Percentiles rank a stretch among this genome's conserved stretches.
phyloP scores from a whole-genome alignment of 2,888 invertebrate genomes.

The Clostera curtula region DNA sequence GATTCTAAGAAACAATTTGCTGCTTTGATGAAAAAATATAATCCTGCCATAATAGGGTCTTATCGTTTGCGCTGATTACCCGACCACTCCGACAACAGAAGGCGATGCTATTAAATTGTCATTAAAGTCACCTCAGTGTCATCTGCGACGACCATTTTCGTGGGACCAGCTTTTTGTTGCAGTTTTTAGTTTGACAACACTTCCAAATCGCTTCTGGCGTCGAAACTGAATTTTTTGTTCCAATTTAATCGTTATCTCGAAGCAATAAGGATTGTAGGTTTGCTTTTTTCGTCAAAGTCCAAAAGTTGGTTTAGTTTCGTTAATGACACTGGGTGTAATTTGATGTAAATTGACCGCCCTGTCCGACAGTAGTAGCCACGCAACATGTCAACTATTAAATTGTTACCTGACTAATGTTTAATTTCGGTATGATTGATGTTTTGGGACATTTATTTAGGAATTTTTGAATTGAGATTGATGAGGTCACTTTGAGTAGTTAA shows the following conservation, averaged over 20 bases:
- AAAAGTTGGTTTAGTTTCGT: constrained; percentile 42
- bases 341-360: constrained; percentile 64
- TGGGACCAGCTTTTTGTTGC: constrained; percentile 65
- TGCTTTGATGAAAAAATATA: constrained; percentile 46
- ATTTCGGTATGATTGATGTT: constrained; percentile 51
- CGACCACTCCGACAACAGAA: constrained; percentile 55
- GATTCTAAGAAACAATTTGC: constrained; percentile 50
- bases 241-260: constrained; percentile 33
- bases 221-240: constrained; percentile 15
- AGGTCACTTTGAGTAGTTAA: not conserved
- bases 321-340: constrained; percentile 69
- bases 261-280: constrained; percentile 25
- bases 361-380: constrained; percentile 52
- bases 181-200: constrained; percentile 58
- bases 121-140: constrained; percentile 70
- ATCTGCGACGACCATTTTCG: constrained; percentile 63
- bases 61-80: constrained; percentile 67
- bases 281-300: constrained; percentile 16
- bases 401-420: constrained; percentile 56
- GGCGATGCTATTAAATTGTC: constrained; percentile 72
- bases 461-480: constrained; percentile 6
- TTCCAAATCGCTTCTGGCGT: constrained; percentile 19
- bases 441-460: constrained; percentile 13
- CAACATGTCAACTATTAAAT: constrained; percentile 71
- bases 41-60: constrained; percentile 45